Base-by-base conservation (phyloP, 2,113 vertebrate species). In the Anhinga rufa region DNA sequence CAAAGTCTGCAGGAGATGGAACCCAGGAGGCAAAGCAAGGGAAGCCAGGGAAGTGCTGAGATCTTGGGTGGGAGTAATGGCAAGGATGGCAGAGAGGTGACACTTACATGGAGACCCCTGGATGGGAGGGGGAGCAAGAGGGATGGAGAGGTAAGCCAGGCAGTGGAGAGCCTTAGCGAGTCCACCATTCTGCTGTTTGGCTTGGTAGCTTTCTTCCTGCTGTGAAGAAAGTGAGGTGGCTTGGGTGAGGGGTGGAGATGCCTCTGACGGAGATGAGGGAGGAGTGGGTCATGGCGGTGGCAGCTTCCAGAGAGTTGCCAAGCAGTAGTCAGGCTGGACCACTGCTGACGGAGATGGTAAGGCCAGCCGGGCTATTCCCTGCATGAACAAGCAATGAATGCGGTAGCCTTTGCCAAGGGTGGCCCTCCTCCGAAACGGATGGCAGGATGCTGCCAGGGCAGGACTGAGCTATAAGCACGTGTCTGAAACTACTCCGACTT, bases 381-480 rank as follows among this genome's bases (percentile, higher is more conserved):
- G 31, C 9, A 2, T 14, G 20, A 74, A 65, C 52, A 75, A 85
- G 48, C 44, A 54, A 48, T 25, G 55, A 44, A 31, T 0, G 1
- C 0, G 0, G 26, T 62, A 61, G 57, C 57, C 65, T 85, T 78
- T 60, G 40, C 61, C 75, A 68, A n/a, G 61, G 52, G 26, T 16
- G 40, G 11, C 44, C n/a, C 49, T 64, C 40, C 60, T 83, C 32
- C 0, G 9, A 68, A 32, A 66, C 0, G 2, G 55, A 4, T 11
- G 32, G 57, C 86, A 89, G 64, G 51, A 88, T 52, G 54, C 24
- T 65, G 75, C 69, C n/a, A 88, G 51, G 66, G 61, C 21, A 88
- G 0, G 2, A 36, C 9, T 0, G 1, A 66, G 83, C 44, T 86
- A 26, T 20, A 80, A 71, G 52, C 51, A 34, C 6, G 13, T 25